phyloP scores from a whole-genome alignment of 2,113 vertebrate genomes.

The Euleptes europaea region DNA sequence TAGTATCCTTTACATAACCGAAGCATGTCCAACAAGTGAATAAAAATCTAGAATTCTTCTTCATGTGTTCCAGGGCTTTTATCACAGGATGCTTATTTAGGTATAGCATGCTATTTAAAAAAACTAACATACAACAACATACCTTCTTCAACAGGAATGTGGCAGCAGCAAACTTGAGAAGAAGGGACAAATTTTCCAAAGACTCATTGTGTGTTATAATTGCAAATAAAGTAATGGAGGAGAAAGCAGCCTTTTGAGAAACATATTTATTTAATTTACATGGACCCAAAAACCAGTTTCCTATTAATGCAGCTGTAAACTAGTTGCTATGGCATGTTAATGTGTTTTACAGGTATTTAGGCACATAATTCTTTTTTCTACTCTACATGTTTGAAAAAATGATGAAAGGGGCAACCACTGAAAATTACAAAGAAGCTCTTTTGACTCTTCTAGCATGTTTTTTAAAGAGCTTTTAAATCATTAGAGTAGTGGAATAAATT shows the following conservation, averaged over 20 bases:
- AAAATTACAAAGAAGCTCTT: conserved; percentile 33
- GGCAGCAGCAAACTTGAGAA: conserved; percentile 31
- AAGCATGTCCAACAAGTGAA: not conserved
- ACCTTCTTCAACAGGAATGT: conserved; percentile 56
- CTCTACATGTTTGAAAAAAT: not conserved
- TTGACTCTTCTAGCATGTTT: conserved; percentile 35
- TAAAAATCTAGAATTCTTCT: not conserved
- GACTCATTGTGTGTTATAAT: conserved; percentile 55
- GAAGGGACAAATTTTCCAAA: conserved; percentile 43
- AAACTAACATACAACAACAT: conserved; percentile 40
- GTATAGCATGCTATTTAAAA: not conserved
- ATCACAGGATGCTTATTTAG: too few relatives aligned
- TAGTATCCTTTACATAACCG: not conserved
- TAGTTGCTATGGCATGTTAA: conserved; percentile 41
- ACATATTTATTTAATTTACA: conserved; percentile 58
- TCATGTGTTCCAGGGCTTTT: too few relatives aligned
- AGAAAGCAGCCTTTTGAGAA: conserved; percentile 59
- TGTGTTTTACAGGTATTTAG: not conserved
- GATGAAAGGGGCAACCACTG: not conserved
- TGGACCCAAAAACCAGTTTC: conserved; percentile 23
- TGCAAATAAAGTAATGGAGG: conserved; percentile 60
- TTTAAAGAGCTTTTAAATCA: conserved; percentile 21
- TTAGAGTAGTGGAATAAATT: conserved; percentile 28
- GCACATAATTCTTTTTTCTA: conserved; percentile 11
- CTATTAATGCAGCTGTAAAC: conserved; percentile 33